Base-by-base conservation (phyloP, 2,113 vertebrate genomes). In the Hippopotamus amphibius region DNA sequence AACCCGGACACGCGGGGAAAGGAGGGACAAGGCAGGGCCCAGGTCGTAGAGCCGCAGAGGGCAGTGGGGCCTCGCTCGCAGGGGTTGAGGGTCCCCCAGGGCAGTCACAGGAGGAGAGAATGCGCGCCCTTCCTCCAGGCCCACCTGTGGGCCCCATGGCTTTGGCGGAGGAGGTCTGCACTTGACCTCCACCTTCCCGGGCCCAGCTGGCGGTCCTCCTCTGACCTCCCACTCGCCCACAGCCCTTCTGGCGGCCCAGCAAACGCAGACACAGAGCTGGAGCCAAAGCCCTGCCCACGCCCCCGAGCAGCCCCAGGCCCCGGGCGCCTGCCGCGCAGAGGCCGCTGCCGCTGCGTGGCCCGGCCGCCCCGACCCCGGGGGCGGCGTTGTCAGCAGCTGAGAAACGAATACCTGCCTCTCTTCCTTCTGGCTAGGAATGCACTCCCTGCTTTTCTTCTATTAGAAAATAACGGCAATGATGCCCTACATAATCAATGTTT, bases 401-500 rank as follows among this genome's bases (percentile, higher is more conserved):
- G 74, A 72, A 88, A 90, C 94, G 46, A 77, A 92, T 68, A 83
- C 87, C 55, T 0, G 24, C 86, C 87, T 79, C 88, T 87, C 66
- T 82, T 86, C 92, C 14, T 80, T 83, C 59, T 14, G 87, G 22
- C 92, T 68, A 48, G 11, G 33, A 50, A 96, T 92, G 88, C 81
- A 93, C 77, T 91, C 77, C 79, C 65, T 88, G 90, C 46, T 88
- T 89, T 93, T 93, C 48, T 65, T 65, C 53, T 79, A 91, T 94
- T 93, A 88, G 97, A 92, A 97, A 97, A 97, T 95, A 91, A 96
- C 83, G 93, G 81, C 66, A 82, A 96, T 96, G 90, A 86, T 59
- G n/a, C 88, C 95, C 86, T 85, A 28, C 90, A 95, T 88, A 93
- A 97, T 97, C 84, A 33, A 86, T 83, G 83, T 93, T 96, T 96